phyloP scores from a whole-genome alignment of 30 jellyfish, hydroid and myxozoan species.

The Phacellophora camtschatica region DNA sequence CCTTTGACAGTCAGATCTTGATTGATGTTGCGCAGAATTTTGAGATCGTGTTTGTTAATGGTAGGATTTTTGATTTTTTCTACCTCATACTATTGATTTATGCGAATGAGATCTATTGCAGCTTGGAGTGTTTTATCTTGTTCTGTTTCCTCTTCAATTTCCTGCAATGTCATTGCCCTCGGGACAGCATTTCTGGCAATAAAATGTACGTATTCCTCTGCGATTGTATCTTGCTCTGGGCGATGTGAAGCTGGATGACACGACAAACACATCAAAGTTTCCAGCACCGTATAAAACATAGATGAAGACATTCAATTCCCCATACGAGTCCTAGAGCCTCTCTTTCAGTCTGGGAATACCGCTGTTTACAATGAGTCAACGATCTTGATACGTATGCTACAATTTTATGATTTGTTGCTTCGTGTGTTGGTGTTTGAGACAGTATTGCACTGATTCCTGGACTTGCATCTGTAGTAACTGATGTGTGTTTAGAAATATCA shows the following conservation, averaged over 20 bases:
- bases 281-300: background rate
- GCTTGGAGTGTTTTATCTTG: no score
- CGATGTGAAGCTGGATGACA: constrained; percentile 34
- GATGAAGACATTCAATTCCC: background rate
- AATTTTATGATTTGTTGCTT: constrained; percentile 35
- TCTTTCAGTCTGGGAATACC: constrained; percentile 21
- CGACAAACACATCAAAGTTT: constrained; percentile 13
- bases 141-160: no score
- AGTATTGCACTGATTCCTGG: constrained; percentile 56
- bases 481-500: constrained; percentile 8
- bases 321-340: constrained; percentile 11
- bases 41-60: background rate
- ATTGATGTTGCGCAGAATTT: background rate
- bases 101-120: no score
- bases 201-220: constrained; percentile 10
- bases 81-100: background rate
- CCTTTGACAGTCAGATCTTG: background rate
- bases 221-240: constrained; percentile 39
- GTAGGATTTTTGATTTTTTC: background rate
- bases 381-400: constrained; percentile 34
- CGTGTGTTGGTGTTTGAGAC: constrained; percentile 41
- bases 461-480: constrained; percentile 45
- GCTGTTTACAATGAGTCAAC: constrained; percentile 47
- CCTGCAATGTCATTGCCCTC: no score
- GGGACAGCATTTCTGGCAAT: constrained; percentile 17